phyloP scores from a whole-genome alignment of 2,113 vertebrate genomes.

The Cheilinus undulatus region DNA sequence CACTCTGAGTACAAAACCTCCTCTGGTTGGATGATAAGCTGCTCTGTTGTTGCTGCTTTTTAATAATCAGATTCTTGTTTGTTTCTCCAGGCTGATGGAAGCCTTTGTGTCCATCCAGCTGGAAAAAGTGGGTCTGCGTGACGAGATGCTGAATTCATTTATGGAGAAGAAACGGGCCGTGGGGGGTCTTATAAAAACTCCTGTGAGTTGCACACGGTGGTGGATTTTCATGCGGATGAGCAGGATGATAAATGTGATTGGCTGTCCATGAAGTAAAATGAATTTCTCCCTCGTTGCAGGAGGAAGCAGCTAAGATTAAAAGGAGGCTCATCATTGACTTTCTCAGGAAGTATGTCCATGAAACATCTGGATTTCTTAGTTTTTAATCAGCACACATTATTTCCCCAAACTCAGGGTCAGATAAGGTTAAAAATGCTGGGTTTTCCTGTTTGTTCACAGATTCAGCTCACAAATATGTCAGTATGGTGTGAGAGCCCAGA shows the following conservation, averaged over 20 bases:
- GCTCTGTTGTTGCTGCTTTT: background rate
- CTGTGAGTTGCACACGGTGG: conserved; percentile 65
- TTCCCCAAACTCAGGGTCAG: no score
- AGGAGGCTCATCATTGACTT: conserved; percentile 82
- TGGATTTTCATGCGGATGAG: conserved; percentile 19
- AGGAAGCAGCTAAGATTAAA: conserved; percentile 80
- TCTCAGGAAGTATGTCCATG: conserved; percentile 77
- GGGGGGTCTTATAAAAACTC: conserved; percentile 62
- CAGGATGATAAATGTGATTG: conserved; percentile 32
- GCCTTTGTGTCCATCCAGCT: conserved; percentile 85
- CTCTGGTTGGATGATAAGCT: background rate
- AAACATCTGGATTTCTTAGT: background rate
- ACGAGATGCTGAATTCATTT: conserved; percentile 82
- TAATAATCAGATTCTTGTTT: conserved; percentile 16
- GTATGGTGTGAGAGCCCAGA: conserved; percentile 76
- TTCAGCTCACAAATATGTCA: conserved; percentile 71
- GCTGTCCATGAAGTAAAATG: conserved; percentile 10
- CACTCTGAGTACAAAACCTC: background rate
- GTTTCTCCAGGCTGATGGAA: conserved; percentile 72
- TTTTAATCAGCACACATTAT: background rate
- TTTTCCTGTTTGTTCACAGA: conserved; percentile 51
- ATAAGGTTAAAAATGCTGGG: background rate
- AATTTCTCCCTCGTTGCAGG: conserved; percentile 65
- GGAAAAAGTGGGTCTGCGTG: conserved; percentile 77
- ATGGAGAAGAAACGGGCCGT: conserved; percentile 71